Conservation (phyloP, 2,113 vertebrate species). For the Plecotus auritus region DNA sequence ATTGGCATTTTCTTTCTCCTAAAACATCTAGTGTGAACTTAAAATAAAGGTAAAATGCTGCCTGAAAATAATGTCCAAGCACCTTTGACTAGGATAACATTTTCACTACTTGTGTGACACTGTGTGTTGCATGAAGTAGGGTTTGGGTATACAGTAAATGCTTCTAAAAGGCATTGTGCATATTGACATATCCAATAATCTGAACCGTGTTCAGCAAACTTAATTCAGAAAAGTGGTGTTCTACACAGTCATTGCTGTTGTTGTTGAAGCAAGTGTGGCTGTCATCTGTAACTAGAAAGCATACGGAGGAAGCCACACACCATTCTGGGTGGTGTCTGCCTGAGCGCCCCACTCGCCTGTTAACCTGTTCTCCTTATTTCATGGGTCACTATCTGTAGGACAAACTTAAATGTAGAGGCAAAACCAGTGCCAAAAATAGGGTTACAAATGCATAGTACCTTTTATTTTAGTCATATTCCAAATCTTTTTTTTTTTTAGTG, state of each 20-base stretch:
- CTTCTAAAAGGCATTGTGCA: conserved; percentile 96
- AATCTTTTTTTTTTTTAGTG: conserved; percentile 41
- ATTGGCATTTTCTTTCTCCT: conserved; percentile 80
- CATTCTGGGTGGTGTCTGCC: not conserved
- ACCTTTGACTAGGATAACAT: conserved; percentile 91
- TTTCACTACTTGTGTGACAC: conserved; percentile 92
- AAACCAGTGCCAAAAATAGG: conserved; percentile 60
- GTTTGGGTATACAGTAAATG: conserved; percentile 96
- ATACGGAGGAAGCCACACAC: not conserved
- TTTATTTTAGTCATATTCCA: conserved; percentile 58
- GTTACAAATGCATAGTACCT: conserved; percentile 51
- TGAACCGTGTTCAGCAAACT: conserved; percentile 99
- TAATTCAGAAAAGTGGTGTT: conserved; percentile 85
- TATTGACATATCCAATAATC: conserved; percentile 96
- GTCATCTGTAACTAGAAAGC: not conserved
- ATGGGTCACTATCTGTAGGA: conserved; percentile 55
- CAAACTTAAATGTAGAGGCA: conserved; percentile 50
- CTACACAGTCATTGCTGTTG: conserved; percentile 73
- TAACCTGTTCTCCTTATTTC: conserved; percentile 63
- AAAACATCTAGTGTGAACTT: conserved; percentile 83
- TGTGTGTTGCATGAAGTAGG: conserved; percentile 89
- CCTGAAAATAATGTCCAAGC: conserved; percentile 88
- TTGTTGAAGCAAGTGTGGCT: conserved; percentile 54
- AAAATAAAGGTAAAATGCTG: conserved; percentile 89
- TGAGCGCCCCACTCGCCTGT: conserved; percentile 55